Percentiles rank a stretch among this genome's conserved stretches.
These are phyloP conservation scores for Eriocheir sinensis DNA, from an alignment of 1,140 invertebrate genomes.

Conservation along the genomic window DNA sequence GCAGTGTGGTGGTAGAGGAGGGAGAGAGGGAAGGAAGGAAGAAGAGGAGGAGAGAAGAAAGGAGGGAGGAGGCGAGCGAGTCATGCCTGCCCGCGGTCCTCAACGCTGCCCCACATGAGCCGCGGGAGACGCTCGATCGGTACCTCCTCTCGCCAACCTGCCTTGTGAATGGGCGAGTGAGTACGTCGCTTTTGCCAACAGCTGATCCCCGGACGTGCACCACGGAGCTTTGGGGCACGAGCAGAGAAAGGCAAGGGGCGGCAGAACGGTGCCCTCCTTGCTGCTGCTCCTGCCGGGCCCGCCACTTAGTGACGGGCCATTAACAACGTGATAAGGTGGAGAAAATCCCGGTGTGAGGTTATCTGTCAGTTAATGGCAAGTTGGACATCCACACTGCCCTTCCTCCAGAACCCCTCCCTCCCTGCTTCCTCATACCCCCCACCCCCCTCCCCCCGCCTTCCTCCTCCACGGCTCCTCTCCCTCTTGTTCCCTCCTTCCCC, in stretches of 20 bases:
- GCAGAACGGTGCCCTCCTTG: not conserved
- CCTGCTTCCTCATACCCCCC: not conserved
- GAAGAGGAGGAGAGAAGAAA: not conserved
- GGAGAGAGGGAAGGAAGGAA: not conserved
- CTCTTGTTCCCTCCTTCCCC: not conserved
- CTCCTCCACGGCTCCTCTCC: too few relatives aligned
- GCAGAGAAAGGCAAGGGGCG: not conserved
- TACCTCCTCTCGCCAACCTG: conserved; percentile 68
- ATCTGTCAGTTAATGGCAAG: conserved; percentile 24
- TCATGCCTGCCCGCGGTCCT: conserved; percentile 18
- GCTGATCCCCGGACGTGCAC: conserved; percentile 17
- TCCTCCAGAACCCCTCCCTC: not conserved
- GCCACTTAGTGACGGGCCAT: not conserved
- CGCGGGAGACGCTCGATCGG: not conserved
- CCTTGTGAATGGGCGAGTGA: conserved; percentile 70
- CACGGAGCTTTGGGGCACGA: not conserved
- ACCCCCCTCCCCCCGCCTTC: not conserved
- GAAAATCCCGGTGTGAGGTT: not conserved
- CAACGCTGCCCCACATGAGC: conserved; percentile 68
- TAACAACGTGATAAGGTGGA: not conserved
- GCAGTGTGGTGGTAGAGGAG: not conserved
- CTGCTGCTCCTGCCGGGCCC: not conserved
- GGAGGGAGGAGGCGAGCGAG: not conserved
- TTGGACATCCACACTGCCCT: not conserved
- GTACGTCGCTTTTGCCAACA: conserved; percentile 64